Evolutionary conservation across 2,113 vertebrate species (phyloP).

Genomic region (Danionella cerebrum): DNA sequence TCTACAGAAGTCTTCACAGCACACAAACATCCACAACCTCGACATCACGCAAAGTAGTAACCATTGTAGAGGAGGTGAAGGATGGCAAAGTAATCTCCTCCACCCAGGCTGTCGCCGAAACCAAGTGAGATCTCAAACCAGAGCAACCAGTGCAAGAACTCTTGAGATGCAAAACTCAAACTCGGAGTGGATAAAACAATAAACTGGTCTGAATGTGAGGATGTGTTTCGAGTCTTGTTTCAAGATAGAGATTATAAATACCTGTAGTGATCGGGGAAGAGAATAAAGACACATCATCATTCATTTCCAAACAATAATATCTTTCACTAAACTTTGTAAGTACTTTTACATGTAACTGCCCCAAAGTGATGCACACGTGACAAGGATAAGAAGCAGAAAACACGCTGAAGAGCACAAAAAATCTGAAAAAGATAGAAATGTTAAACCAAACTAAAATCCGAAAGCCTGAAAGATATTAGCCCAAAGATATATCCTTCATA

Average conservation of each 20-base stretch:
- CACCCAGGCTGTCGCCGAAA: background rate
- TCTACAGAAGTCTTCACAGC: background rate
- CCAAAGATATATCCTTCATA: too few relatives aligned
- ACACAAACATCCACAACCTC: background rate
- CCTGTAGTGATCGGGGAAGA: too few relatives aligned
- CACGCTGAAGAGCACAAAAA: too few relatives aligned
- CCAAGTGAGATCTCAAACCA: background rate
- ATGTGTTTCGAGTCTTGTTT: background rate
- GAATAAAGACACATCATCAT: too few relatives aligned
- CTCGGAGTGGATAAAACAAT: background rate
- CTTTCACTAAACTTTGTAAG: too few relatives aligned
- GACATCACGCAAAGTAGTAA: conserved; percentile 38
- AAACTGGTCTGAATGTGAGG: conserved; percentile 3
- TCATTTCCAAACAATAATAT: too few relatives aligned
- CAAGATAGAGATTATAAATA: background rate
- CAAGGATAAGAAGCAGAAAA: too few relatives aligned
- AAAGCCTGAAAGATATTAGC: too few relatives aligned
- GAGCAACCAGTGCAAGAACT: background rate
- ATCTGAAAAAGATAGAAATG: too few relatives aligned
- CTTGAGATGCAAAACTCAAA: background rate
- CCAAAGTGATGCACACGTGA: too few relatives aligned
- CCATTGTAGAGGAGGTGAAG: conserved; percentile 44
- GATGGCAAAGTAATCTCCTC: conserved; percentile 38
- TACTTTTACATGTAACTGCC: too few relatives aligned
- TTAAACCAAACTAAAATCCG: too few relatives aligned